Conservation (phyloP, 2,888 invertebrate species). For the Lacanobia wlatinum region DNA sequence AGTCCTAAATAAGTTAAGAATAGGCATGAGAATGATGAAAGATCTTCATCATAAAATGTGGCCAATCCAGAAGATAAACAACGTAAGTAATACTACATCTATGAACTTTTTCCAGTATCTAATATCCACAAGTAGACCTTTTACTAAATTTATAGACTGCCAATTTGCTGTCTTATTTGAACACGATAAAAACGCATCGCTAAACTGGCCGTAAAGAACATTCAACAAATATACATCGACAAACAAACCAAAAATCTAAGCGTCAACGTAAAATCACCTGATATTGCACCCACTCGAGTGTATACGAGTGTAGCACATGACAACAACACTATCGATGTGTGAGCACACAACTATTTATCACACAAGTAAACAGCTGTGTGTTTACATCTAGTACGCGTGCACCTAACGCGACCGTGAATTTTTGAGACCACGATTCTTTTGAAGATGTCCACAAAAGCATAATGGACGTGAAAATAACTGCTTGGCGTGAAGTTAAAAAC, state of each 20-base stretch:
- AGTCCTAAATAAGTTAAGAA: background rate
- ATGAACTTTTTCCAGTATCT: background rate
- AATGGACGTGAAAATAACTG: background rate
- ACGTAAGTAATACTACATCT: background rate
- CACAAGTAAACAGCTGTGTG: slow-evolving; percentile 43
- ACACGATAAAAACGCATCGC: background rate
- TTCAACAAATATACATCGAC: slow-evolving; percentile 3
- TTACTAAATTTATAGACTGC: background rate
- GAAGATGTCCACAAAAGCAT: slow-evolving; percentile 12
- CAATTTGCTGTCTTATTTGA: too few species aligned
- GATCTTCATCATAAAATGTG: too few species aligned
- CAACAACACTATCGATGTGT: slow-evolving; percentile 29
- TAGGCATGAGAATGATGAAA: background rate
- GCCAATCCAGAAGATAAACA: too few species aligned
- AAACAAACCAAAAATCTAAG: slow-evolving; percentile 34
- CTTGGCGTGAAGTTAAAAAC: slow-evolving; percentile 1
- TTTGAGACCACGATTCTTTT: slow-evolving; percentile 9
- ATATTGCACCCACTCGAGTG: slow-evolving; percentile 43
- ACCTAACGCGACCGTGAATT: slow-evolving; percentile 36
- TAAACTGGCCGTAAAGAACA: background rate
- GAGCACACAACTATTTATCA: slow-evolving; percentile 27
- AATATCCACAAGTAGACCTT: background rate
- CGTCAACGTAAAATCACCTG: slow-evolving; percentile 45
- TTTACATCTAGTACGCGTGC: slow-evolving; percentile 58
- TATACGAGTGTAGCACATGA: slow-evolving; percentile 17